These are phyloP conservation scores for Ariopsis seemanni DNA, from an alignment of 2,113 vertebrate genomes.

Conservation along the genomic window DNA sequence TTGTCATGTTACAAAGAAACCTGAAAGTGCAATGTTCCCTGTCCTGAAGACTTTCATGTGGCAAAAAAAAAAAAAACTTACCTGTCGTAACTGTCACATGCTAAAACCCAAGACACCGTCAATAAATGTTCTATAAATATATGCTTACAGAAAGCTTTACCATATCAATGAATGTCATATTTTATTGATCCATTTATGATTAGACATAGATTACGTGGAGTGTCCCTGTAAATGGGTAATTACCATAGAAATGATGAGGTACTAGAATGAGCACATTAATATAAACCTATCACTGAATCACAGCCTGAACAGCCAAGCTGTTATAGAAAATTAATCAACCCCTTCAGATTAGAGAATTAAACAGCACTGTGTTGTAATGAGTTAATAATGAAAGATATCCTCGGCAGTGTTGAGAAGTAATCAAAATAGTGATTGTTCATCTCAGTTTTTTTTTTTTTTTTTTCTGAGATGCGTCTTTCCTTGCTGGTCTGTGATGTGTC, in stretches of 20 bases:
- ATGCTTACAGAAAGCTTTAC: not conserved
- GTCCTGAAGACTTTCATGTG: not conserved
- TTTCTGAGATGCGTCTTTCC: not conserved
- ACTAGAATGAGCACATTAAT: not conserved
- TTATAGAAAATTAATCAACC: not conserved
- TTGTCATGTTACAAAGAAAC: not conserved
- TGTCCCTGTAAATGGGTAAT: not conserved
- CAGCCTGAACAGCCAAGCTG: not conserved
- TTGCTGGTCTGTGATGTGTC: not conserved
- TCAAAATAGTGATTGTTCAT: not conserved
- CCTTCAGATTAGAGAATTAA: constrained; percentile 1
- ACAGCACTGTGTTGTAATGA: not conserved
- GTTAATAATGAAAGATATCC: not conserved
- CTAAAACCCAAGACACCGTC: not conserved
- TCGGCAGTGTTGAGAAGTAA: not conserved
- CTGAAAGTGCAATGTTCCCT: not conserved
- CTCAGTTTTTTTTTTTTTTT: not conserved
- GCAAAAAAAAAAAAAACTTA: not conserved
- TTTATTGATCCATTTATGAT: not conserved
- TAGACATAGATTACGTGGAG: not conserved
- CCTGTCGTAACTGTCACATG: not conserved
- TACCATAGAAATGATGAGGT: not conserved
- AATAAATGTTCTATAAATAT: not conserved
- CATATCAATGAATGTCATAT: not conserved
- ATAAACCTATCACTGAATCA: not conserved